These are phyloP conservation scores for Eulithis prunata DNA, from an alignment of 2,888 invertebrate genomes.

Conservation along the genomic window DNA sequence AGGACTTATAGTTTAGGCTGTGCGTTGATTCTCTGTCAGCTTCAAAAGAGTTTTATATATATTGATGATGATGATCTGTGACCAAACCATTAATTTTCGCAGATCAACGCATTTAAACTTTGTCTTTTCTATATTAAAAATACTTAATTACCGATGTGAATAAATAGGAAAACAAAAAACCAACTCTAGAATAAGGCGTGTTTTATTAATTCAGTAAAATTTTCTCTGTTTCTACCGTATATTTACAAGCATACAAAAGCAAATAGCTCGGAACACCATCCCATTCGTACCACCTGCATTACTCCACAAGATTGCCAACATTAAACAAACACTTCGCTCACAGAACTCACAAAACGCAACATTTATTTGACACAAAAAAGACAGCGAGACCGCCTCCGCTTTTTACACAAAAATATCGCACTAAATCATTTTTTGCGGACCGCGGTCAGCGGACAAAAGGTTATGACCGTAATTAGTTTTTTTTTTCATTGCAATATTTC, in stretches of 20 bases:
- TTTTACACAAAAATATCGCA: constrained; percentile 55
- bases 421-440: constrained; percentile 53
- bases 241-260: constrained; percentile 21
- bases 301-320: constrained; percentile 33
- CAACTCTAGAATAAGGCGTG: neutral
- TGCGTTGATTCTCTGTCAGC: too few species aligned
- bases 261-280: constrained; percentile 22
- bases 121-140: too few species aligned
- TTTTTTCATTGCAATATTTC: constrained; percentile 70
- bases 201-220: neutral
- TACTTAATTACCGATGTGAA: too few species aligned
- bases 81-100: too few species aligned
- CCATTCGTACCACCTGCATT: constrained; percentile 21
- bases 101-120: too few species aligned
- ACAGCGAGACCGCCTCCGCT: constrained; percentile 32
- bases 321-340: constrained; percentile 29
- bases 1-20: too few species aligned
- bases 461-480: constrained; percentile 69
- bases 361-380: constrained; percentile 42
- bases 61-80: too few species aligned
- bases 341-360: constrained; percentile 21
- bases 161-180: too few species aligned
- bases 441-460: constrained; percentile 54
- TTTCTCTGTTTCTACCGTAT: neutral
- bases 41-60: too few species aligned